Evolutionary conservation across 1,140 invertebrate genomes (phyloP), one percentile per base, ranked within the genome.

Genomic region (Zaprionus nigranus): DNA sequence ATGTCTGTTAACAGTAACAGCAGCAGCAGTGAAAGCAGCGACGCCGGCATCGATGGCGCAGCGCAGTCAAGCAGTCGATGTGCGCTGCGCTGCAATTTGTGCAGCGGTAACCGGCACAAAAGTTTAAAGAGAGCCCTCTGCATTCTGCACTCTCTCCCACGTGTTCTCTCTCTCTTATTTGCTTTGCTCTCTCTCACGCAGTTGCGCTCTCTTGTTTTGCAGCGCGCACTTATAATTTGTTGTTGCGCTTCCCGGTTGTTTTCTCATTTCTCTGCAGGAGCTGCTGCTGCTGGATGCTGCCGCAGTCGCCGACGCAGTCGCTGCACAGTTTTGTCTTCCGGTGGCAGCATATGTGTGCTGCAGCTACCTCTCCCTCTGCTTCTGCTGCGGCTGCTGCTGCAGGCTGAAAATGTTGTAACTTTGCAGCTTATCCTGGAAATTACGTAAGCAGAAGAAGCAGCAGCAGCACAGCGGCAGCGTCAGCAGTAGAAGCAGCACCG

Each of bases 371-470:
- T 34, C 7, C 28, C 28, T 30, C 28, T 30, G 66, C 56, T 79
- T 71, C 46, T 58, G 54, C 75, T 62, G 40, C 77, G 63, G 59
- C 74, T 78, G 76, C 77, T 60, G 54, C 49, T 84, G 81, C 63
- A 78, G 75, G 63, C 75, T 78, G 77, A 87, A 87, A 88, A 87
- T 88, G 80, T 88, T 88, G 84, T 88, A 88, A 87, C 83, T 87
- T 90, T 88, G 84, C 84, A 88, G 84, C 85, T 90, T 88, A 88
- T 88, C 84, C 84, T 88, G 85, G 84, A 88, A 88, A 90, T 88
- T 88, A 88, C 84, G 84, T 88, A 87, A 87, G 84, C 84, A 88
- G 71, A 49, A 63, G 66, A 53, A 69, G 82, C 71, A 73, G 65
- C 71, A 69, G 63, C 43, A 51, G 56, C 72, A 65, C 7, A 28